A percentile compares a stretch with the other conserved stretches of the same genome.
phyloP scores from a whole-genome alignment of 2,113 vertebrate genomes.

The Fregata magnificens region DNA sequence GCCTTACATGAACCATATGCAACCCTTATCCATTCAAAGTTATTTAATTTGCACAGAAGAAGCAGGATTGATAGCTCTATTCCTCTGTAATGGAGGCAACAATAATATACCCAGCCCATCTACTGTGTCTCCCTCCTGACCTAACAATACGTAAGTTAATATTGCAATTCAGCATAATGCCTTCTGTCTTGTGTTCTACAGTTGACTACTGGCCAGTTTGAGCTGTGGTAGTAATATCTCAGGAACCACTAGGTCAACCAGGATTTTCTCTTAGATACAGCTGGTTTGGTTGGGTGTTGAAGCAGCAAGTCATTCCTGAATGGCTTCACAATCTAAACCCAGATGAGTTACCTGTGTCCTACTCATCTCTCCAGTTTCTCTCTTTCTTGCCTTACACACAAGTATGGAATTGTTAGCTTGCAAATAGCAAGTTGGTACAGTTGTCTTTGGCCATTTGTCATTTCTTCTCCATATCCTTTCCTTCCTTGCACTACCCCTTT shows the following conservation, averaged over 20 bases:
- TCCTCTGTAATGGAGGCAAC: background rate
- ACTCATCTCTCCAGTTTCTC: background rate
- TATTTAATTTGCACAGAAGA: background rate
- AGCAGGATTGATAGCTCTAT: background rate
- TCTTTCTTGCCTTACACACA: background rate
- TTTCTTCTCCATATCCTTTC: background rate
- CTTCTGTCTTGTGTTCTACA: background rate
- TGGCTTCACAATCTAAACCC: background rate
- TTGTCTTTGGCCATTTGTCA: background rate
- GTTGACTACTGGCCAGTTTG: background rate
- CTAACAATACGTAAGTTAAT: background rate
- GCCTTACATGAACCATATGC: background rate
- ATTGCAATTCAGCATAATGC: background rate
- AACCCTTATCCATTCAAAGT: background rate
- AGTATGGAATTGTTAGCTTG: background rate
- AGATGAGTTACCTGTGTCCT: background rate
- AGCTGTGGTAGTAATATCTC: background rate
- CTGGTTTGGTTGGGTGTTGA: background rate
- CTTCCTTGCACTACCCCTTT: background rate
- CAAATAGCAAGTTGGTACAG: background rate
- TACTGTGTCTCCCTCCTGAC: background rate
- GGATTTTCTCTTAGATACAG: background rate
- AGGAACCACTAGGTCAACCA: background rate
- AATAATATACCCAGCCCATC: background rate
- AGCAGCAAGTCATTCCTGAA: background rate